Conservation (phyloP, 2,113 vertebrate genomes). For the Gadus chalcogrammus region DNA sequence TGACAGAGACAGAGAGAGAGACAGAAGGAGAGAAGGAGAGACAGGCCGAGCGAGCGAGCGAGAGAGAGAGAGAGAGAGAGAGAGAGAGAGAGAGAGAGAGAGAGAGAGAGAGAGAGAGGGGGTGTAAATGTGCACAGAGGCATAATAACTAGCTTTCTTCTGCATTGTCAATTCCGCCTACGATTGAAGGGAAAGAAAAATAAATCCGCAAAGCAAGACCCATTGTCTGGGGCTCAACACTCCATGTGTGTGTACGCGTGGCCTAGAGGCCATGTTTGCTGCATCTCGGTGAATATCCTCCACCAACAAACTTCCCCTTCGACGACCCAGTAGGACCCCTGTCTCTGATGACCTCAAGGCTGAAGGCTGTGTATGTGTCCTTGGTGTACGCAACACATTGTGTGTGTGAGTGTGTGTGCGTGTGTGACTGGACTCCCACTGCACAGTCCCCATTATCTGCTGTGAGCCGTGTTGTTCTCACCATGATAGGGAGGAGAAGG, state of each 20-base stretch:
- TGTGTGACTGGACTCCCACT: too few relatives aligned
- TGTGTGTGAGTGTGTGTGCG: too few relatives aligned
- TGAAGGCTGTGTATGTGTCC: constrained; percentile 13
- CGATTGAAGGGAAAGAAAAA: constrained; percentile 27
- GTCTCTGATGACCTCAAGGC: constrained; percentile 28
- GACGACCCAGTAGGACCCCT: constrained; percentile 18
- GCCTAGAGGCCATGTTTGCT: constrained; percentile 30
- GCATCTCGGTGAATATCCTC: constrained; percentile 23
- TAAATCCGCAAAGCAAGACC: constrained; percentile 7
- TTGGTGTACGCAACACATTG: too few relatives aligned
- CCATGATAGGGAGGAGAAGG: too few relatives aligned
- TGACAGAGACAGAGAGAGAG: too few relatives aligned
- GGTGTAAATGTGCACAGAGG: constrained; percentile 30
- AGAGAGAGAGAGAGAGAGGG: constrained; percentile 11
- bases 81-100: constrained; percentile 1
- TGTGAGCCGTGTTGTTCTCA: too few relatives aligned
- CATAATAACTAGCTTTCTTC: constrained; percentile 57
- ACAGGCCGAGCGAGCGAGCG: too few relatives aligned
- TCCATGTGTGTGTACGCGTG: constrained; percentile 25
- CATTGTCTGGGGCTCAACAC: constrained; percentile 35
- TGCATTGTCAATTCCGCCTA: constrained; percentile 51
- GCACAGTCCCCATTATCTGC: too few relatives aligned
- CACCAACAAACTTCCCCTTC: constrained; percentile 25
- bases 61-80: too few relatives aligned
- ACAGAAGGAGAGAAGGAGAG: too few relatives aligned